phyloP scores from a whole-genome alignment of 2,888 invertebrate genomes.

The Dione vanillae region DNA sequence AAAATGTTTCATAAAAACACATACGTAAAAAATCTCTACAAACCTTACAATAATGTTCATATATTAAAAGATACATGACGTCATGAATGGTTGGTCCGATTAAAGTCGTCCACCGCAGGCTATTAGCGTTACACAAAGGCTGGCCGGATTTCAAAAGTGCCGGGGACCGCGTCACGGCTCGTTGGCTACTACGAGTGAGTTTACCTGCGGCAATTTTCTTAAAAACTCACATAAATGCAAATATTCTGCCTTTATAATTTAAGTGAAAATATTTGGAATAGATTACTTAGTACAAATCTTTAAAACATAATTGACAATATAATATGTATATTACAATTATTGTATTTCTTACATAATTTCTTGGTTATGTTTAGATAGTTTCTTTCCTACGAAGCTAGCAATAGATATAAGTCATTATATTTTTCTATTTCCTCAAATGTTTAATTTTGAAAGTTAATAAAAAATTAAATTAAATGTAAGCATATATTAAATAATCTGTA shows the following conservation, averaged over 20 bases:
- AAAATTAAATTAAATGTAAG: too few species aligned
- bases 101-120: slow-evolving; percentile 52
- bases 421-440: too few species aligned
- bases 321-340: too few species aligned
- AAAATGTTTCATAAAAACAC: neutral
- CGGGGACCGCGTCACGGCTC: slow-evolving; percentile 39
- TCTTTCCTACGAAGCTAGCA: too few species aligned
- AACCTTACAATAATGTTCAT: neutral
- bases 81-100: slow-evolving; percentile 36
- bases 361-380: too few species aligned
- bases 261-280: neutral
- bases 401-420: too few species aligned
- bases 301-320: too few species aligned
- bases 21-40: neutral
- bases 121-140: slow-evolving; percentile 63
- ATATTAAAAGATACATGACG: slow-evolving; percentile 46
- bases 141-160: slow-evolving; percentile 59
- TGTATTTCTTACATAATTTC: too few species aligned
- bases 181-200: slow-evolving; percentile 24
- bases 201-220: slow-evolving; percentile 41
- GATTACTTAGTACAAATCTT: too few species aligned
- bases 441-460: too few species aligned
- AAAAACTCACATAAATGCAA: slow-evolving; percentile 16
- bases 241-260: neutral
- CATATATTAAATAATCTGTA: too few species aligned